Evolutionary conservation across 2,888 invertebrate genomes (phyloP), one percentile per base, ranked within the genome.

Genomic region (Eledone cirrhosa): DNA sequence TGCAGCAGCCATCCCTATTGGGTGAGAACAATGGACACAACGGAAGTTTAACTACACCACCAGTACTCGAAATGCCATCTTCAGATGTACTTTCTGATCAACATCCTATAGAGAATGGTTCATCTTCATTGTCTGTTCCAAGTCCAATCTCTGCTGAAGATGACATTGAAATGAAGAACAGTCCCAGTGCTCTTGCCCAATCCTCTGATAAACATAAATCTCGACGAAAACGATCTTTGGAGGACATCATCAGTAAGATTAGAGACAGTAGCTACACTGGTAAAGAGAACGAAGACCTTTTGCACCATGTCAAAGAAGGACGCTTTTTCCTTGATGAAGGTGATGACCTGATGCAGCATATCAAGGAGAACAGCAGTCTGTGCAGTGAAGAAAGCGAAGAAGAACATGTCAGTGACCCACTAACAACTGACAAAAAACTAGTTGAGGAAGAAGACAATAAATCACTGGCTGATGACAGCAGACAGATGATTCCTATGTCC

Each of bases 191-290:
- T 16, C 27, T 48, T 13, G 29, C n/a, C 22, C 76, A 47, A 47
- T 76, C 76, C 77, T 77, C 78, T 41, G 82, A 83, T 22, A 83
- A 84, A 78, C 82, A 84, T 77, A 67, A 80, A 47, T 83, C 85
- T 33, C 81, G 86, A 75, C 80, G 88, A 19, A 88, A 88, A 78
- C 87, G 85, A 19, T 87, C 87, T n/a, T 77, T 87, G 2, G 88
- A 87, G 77, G 88, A 88, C 80, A 88, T 88, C 53, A 87, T 88
- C 1, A 80, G 88, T 0, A 79, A 86, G 29, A 86, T 87, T 84
- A 83, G 84, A 80, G 83, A 84, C 80, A 19, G 83, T 84, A 2
- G 86, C 29, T 76, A 76, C 27, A 29, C 48, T 48, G 48, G 76
- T 47, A 48, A 76, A 27, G 76, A 76, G 48, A 72, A 72, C 2